These are phyloP conservation scores for Pipa parva DNA, from an alignment of 2,113 vertebrate species.

Conservation along the genomic window DNA sequence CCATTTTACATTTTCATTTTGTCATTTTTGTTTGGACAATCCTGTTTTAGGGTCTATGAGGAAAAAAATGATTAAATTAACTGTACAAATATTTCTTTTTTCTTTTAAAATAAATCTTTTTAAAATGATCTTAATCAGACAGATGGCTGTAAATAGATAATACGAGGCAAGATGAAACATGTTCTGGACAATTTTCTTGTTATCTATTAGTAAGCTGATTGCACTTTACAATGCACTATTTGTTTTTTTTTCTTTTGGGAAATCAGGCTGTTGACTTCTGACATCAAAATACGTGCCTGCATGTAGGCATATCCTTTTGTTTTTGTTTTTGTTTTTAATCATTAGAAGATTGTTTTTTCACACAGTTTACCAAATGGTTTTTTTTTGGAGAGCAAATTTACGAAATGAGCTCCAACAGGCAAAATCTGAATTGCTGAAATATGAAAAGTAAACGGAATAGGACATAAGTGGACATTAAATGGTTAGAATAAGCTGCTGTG, in stretches of 20 bases:
- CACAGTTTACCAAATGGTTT: conserved; percentile 24
- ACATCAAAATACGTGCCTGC: conserved; percentile 26
- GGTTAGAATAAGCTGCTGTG: too few species aligned
- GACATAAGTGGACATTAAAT: too few species aligned
- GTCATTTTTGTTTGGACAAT: too few species aligned
- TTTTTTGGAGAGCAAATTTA: conserved; percentile 26
- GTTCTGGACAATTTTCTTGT: conserved; percentile 33
- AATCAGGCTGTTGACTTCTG: conserved; percentile 34
- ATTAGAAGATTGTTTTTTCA: conserved; percentile 24
- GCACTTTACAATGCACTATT: conserved; percentile 20
- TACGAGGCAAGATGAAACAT: conserved; percentile 25
- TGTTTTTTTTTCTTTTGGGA: conserved; percentile 31
- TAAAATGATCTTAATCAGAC: conserved; percentile 31
- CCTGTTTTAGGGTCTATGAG: too few species aligned
- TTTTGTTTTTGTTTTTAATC: conserved; percentile 32
- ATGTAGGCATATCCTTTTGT: conserved; percentile 35
- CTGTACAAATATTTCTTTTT: conserved; percentile 1
- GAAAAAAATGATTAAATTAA: neutral
- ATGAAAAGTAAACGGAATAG: too few species aligned
- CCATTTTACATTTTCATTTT: too few species aligned
- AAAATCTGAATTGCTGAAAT: too few species aligned
- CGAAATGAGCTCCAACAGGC: conserved; percentile 20
- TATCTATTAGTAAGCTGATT: conserved; percentile 34
- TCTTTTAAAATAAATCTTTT: conserved; percentile 14
- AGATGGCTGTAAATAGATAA: conserved; percentile 36